phyloP scores from a whole-genome alignment of 2,797 vertebrate genomes.

The Salarias fasciatus region DNA sequence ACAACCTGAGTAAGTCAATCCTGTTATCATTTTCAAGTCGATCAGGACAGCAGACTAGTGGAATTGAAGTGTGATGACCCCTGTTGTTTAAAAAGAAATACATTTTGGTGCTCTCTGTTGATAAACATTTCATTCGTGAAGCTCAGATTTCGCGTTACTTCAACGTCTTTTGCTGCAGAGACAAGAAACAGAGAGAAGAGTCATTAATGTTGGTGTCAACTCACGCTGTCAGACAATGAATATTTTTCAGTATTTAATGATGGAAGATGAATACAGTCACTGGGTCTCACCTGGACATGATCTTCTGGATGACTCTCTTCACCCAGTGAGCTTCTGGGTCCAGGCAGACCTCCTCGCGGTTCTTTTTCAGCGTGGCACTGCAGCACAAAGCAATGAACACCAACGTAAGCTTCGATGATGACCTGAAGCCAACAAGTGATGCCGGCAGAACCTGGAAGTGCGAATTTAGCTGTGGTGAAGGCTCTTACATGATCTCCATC shows the following conservation, averaged over 20 bases:
- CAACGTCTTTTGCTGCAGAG: conserved; percentile 44
- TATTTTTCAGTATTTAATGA: not conserved
- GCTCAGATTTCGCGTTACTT: conserved; percentile 6
- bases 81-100: conserved; percentile 9
- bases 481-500: conserved; percentile 76
- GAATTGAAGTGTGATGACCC: not conserved
- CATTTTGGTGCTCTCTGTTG: not conserved
- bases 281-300: conserved; percentile 63
- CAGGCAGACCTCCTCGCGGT: conserved; percentile 65
- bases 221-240: not conserved
- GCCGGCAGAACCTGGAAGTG: not conserved
- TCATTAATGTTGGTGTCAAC: conserved; percentile 17
- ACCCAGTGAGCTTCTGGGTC: conserved; percentile 72
- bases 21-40: conserved; percentile 15
- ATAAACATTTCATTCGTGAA: not conserved
- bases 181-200: conserved; percentile 25
- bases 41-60: not conserved
- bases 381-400: conserved; percentile 34
- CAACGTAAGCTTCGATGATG: conserved; percentile 5
- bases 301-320: conserved; percentile 48
- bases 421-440: not conserved
- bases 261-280: not conserved
- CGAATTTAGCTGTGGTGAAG: not conserved
- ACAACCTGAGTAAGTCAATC: conserved; percentile 13
- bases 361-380: conserved; percentile 75